phyloP scores from a whole-genome alignment of 2,797 vertebrate genomes.

The Chrosomus eos region DNA sequence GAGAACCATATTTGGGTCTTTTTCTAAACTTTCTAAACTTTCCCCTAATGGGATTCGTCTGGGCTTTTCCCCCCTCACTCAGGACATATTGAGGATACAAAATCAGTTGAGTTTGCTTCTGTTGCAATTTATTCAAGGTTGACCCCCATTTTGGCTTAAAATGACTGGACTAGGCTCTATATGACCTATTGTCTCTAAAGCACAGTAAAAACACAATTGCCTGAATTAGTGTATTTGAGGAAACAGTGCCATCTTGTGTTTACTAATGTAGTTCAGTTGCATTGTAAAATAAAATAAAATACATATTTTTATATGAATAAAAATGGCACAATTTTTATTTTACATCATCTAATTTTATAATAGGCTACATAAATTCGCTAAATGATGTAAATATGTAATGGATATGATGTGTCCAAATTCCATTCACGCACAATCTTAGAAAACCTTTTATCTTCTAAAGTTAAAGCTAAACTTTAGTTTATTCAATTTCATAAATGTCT shows the following conservation, averaged over 20 bases:
- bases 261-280: not conserved
- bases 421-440: not conserved
- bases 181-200: not conserved
- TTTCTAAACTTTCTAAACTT: too few species aligned
- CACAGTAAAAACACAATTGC: not conserved
- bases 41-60: too few species aligned
- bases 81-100: too few species aligned
- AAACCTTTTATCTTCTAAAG: not conserved
- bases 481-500: not conserved
- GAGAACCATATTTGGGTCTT: too few species aligned
- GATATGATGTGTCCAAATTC: not conserved
- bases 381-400: not conserved
- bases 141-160: too few species aligned
- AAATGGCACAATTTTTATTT: not conserved
- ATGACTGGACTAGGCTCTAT: too few species aligned
- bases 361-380: not conserved
- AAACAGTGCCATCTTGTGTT: slow-evolving; percentile 35
- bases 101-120: too few species aligned
- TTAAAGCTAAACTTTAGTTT: not conserved
- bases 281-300: not conserved
- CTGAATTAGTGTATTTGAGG: not conserved
- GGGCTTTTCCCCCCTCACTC: too few species aligned
- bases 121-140: too few species aligned
- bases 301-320: not conserved
- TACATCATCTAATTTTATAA: not conserved